Conservation (phyloP, 2,113 vertebrate genomes). For the Phycodurus eques region DNA sequence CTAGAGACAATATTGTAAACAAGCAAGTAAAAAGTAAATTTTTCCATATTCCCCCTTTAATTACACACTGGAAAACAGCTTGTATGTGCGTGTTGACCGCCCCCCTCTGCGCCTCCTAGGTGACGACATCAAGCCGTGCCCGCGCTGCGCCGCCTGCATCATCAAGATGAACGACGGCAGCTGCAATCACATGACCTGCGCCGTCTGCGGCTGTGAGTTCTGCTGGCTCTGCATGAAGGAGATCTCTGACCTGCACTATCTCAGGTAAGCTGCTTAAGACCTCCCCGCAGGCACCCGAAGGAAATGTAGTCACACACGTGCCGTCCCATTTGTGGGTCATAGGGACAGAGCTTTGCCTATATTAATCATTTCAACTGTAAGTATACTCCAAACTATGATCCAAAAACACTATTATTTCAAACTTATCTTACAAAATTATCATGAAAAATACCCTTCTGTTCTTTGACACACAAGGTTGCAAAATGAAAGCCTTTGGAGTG, state of each 20-base stretch:
- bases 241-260: constrained; percentile 98
- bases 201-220: constrained; percentile 97
- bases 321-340: background rate
- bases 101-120: constrained; percentile 60
- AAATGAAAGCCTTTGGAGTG: background rate
- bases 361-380: background rate
- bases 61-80: background rate
- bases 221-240: constrained; percentile 99
- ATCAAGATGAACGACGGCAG: constrained; percentile 99
- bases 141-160: constrained; percentile 96
- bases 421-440: too few relatives aligned
- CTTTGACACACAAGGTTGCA: too few relatives aligned
- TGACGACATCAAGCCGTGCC: constrained; percentile 98
- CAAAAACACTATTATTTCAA: background rate
- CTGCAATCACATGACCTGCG: constrained; percentile 99
- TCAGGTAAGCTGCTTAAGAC: constrained; percentile 76
- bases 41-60: background rate
- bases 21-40: too few relatives aligned
- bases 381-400: background rate
- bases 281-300: background rate
- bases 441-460: too few relatives aligned
- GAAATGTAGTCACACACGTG: background rate
- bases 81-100: background rate
- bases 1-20: background rate
- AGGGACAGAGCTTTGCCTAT: background rate